Evolutionary conservation across 2,113 vertebrate genomes (phyloP).

Genomic region (Ceyx margarethae): DNA sequence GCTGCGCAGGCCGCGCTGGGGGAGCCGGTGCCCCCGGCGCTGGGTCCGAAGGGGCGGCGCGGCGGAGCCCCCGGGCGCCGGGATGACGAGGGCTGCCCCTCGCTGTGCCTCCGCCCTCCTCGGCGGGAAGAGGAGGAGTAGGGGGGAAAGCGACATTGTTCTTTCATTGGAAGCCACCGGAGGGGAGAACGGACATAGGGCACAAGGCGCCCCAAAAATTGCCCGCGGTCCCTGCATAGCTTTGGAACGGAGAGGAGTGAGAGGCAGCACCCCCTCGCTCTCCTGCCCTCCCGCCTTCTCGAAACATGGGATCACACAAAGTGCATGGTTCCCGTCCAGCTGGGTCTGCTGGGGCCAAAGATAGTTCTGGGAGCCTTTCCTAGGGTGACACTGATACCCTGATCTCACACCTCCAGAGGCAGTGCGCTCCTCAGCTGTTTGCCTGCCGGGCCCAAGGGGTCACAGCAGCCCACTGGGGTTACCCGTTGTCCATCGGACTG

Average conservation of each 20-base stretch:
- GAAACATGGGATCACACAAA: not conserved
- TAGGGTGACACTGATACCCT: accelerated
- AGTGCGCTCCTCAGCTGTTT: not conserved
- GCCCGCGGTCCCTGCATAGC: not conserved
- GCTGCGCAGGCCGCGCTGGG: not conserved
- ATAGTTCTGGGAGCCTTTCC: not conserved
- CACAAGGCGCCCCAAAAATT: accelerated
- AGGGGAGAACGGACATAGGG: not conserved
- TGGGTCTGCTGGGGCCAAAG: not conserved
- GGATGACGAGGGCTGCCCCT: not conserved
- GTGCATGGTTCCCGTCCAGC: not conserved
- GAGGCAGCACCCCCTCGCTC: not conserved
- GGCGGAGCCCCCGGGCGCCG: not conserved
- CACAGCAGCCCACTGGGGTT: no score
- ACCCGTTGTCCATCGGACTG: accelerated
- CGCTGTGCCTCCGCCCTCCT: not conserved
- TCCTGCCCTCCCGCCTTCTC: not conserved
- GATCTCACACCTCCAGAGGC: not conserved
- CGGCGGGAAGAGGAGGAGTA: not conserved
- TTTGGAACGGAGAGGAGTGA: accelerated
- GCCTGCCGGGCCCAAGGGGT: not conserved
- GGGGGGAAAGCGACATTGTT: accelerated
- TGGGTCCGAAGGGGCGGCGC: not conserved
- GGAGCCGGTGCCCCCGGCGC: not conserved
- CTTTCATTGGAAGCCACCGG: not conserved